Conservation (phyloP, 2,888 invertebrate species). For the Acrobeloides nanus region DNA sequence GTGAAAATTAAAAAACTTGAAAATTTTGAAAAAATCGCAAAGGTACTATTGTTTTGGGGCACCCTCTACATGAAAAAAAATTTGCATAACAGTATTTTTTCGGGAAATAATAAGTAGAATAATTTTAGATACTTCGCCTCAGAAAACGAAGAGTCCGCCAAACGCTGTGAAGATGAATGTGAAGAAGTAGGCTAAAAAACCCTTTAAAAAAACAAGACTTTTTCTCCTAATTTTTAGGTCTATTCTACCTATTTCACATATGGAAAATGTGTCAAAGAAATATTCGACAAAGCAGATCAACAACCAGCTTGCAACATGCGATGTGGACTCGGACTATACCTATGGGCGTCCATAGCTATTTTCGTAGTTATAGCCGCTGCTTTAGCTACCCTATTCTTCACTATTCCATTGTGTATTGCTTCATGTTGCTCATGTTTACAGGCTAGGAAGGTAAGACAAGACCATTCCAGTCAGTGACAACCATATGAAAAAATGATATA, state of each 20-base stretch:
- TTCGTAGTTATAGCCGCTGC: conserved; percentile 45
- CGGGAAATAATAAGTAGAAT: neutral
- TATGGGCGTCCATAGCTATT: conserved; percentile 46
- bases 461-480: too few relatives aligned
- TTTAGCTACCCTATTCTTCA: conserved; percentile 42
- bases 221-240: conserved; percentile 28
- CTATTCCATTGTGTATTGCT: conserved; percentile 49
- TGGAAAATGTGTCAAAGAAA: conserved; percentile 45
- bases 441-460: conserved; percentile 49
- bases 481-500: too few relatives aligned
- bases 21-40: too few relatives aligned
- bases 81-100: too few relatives aligned
- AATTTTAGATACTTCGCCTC: conserved; percentile 47
- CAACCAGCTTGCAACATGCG: conserved; percentile 31
- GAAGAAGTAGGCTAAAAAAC: conserved; percentile 35
- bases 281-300: conserved; percentile 33
- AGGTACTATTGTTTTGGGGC: too few relatives aligned
- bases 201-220: neutral
- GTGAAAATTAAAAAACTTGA: too few relatives aligned
- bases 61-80: conserved; percentile 7
- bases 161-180: conserved; percentile 51
- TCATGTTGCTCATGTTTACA: conserved; percentile 49
- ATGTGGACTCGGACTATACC: conserved; percentile 42
- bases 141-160: conserved; percentile 40
- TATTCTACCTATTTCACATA: conserved; percentile 48